Evolutionary conservation across 2,888 invertebrate species (phyloP).

Genomic region (Gari tellinella): DNA sequence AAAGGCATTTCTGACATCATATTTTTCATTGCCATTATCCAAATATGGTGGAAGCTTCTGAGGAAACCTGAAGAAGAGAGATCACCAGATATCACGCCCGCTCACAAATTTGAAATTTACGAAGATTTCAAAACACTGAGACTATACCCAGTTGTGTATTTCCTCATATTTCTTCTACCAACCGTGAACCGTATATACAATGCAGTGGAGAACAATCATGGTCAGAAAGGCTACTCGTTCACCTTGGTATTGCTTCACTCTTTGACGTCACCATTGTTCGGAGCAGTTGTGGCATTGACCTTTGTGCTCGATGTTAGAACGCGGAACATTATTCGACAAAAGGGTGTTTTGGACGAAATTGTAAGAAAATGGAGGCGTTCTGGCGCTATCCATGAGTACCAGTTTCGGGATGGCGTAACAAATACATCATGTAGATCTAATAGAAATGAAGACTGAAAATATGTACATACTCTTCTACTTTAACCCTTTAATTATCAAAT

Average conservation of each 20-base stretch:
- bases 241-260: constrained; percentile 14
- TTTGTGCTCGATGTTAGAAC: constrained; percentile 41
- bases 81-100: neutral
- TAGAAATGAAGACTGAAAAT: too few relatives aligned
- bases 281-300: constrained; percentile 20
- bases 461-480: too few relatives aligned
- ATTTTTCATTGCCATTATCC: constrained; percentile 16
- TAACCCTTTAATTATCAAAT: too few relatives aligned
- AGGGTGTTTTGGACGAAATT: too few relatives aligned
- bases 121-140: constrained; percentile 34
- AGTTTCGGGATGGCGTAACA: too few relatives aligned
- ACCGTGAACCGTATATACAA: constrained; percentile 30
- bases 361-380: too few relatives aligned
- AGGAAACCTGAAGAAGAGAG: too few relatives aligned
- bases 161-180: constrained; percentile 24
- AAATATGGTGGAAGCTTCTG: too few relatives aligned
- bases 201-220: constrained; percentile 6
- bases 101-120: neutral
- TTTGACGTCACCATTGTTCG: constrained; percentile 18
- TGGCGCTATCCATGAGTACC: too few relatives aligned
- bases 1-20: constrained; percentile 21
- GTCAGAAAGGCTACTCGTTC: constrained; percentile 17
- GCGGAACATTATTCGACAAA: too few relatives aligned
- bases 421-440: too few relatives aligned
- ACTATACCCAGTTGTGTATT: constrained; percentile 44